Percentiles rank a stretch among this genome's conserved stretches.
Conservation (phyloP, 2,888 invertebrate genomes). For the Campaea margaritaria region DNA sequence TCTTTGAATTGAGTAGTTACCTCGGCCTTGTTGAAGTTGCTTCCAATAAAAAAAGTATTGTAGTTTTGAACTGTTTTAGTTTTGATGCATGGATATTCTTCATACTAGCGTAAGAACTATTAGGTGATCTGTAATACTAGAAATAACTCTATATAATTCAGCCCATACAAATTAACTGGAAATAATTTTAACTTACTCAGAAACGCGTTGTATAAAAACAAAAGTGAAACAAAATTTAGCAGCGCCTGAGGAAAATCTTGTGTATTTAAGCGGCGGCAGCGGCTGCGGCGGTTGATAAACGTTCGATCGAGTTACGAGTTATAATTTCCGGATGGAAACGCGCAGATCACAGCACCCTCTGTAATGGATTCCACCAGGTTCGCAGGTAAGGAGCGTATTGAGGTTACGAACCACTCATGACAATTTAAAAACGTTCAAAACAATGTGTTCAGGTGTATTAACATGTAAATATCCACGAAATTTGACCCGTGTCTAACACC, state of each 20-base stretch:
- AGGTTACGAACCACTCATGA: not conserved
- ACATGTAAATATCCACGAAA: not conserved
- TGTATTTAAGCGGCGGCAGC: not conserved
- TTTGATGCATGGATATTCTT: too few relatives aligned
- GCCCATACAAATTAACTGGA: too few relatives aligned
- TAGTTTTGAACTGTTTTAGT: too few relatives aligned
- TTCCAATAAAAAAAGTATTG: too few relatives aligned
- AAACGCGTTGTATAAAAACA: not conserved
- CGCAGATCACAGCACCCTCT: conserved; percentile 17
- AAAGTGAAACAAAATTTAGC: not conserved
- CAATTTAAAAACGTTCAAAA: too few relatives aligned
- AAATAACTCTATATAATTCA: too few relatives aligned
- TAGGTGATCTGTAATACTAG: too few relatives aligned
- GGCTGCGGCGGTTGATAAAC: conserved; percentile 5
- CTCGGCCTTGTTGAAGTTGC: too few relatives aligned
- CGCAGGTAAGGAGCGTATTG: not conserved
- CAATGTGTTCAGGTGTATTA: not conserved
- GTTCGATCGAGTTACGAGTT: conserved; percentile 42
- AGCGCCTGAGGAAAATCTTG: not conserved
- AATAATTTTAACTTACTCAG: not conserved
- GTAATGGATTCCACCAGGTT: conserved; percentile 22
- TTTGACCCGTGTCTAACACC: not conserved
- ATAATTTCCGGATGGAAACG: conserved; percentile 44
- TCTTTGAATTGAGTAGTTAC: too few relatives aligned
- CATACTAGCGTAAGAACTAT: too few relatives aligned